A percentile compares a stretch with the other conserved stretches of the same genome.
Conservation (phyloP, 2,888 invertebrate species). For the Schizotus pectinicornis region DNA sequence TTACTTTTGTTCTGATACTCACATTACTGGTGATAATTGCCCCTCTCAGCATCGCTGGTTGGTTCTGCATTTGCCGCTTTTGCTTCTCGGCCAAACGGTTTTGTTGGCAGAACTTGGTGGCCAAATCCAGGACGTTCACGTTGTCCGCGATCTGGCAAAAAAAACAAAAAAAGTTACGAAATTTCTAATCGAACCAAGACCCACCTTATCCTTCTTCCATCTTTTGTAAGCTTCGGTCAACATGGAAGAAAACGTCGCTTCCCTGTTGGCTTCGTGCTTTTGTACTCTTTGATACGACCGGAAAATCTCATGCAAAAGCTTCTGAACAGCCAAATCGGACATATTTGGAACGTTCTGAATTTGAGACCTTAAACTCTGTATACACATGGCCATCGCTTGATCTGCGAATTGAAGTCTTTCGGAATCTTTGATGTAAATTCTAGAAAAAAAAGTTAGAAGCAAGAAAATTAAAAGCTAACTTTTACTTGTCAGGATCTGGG, state of each 20-base stretch:
- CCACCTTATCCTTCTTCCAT: conserved; percentile 65
- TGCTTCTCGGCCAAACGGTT: conserved; percentile 66
- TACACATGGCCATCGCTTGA: conserved; percentile 77
- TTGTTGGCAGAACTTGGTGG: conserved; percentile 74
- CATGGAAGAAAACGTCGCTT: conserved; percentile 67
- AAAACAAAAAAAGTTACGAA: background rate
- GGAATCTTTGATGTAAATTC: conserved; percentile 82
- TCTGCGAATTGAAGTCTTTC: conserved; percentile 83
- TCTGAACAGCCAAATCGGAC: conserved; percentile 53
- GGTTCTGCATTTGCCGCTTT: conserved; percentile 50
- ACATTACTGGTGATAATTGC: conserved; percentile 38
- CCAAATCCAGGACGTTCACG: conserved; percentile 69
- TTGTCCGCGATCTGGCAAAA: conserved; percentile 62
- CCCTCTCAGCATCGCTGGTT: conserved; percentile 33
- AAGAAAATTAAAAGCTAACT: conserved; percentile 27
- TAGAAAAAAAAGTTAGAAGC: conserved; percentile 47
- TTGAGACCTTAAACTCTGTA: conserved; percentile 71
- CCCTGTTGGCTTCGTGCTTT: conserved; percentile 67
- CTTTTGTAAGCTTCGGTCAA: conserved; percentile 75
- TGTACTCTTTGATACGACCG: conserved; percentile 73
- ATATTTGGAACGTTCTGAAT: conserved; percentile 59
- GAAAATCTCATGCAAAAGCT: conserved; percentile 66
- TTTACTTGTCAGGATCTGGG: conserved; percentile 86
- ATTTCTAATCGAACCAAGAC: background rate
- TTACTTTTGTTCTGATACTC: too few relatives aligned